These are phyloP conservation scores for Pomacea canaliculata DNA, from an alignment of 2,888 invertebrate species.

Conservation along the genomic window DNA sequence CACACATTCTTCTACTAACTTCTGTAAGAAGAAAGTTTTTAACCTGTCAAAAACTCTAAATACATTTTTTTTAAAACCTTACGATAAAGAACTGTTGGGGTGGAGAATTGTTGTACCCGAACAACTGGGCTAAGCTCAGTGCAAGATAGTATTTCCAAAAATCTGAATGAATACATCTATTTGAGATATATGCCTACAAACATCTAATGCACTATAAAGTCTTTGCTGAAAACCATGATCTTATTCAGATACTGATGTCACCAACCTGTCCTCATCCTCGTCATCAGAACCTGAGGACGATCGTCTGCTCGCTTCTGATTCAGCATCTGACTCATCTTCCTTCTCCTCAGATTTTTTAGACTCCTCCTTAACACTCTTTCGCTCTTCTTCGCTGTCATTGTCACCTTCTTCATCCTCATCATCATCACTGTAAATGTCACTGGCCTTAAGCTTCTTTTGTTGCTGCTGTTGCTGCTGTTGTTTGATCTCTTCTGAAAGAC, in stretches of 20 bases:
- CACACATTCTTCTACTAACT: no score
- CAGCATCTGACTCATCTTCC: conserved; percentile 47
- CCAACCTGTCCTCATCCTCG: conserved; percentile 59
- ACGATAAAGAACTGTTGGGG: no score
- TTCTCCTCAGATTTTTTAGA: conserved; percentile 36
- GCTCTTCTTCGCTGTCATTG: conserved; percentile 50
- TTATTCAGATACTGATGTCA: neutral
- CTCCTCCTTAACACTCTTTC: conserved; percentile 38
- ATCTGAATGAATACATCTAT: no score
- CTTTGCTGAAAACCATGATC: no score
- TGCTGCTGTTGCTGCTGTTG: conserved; percentile 69
- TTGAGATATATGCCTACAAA: no score
- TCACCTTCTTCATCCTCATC: conserved; percentile 64
- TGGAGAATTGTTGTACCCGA: no score
- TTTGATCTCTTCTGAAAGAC: conserved; percentile 30
- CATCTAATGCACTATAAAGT: no score
- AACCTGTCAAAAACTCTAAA: no score
- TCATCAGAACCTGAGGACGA: conserved; percentile 55
- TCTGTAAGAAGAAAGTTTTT: no score
- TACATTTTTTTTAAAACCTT: no score
- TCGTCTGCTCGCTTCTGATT: conserved; percentile 47
- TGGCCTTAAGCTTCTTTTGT: conserved; percentile 88
- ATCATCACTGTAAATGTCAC: conserved; percentile 88
- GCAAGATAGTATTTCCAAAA: no score
- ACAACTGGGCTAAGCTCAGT: no score